Evolutionary conservation across 2,797 vertebrate species (phyloP), one percentile per base, ranked within the genome.

Genomic region (Sparus aurata): DNA sequence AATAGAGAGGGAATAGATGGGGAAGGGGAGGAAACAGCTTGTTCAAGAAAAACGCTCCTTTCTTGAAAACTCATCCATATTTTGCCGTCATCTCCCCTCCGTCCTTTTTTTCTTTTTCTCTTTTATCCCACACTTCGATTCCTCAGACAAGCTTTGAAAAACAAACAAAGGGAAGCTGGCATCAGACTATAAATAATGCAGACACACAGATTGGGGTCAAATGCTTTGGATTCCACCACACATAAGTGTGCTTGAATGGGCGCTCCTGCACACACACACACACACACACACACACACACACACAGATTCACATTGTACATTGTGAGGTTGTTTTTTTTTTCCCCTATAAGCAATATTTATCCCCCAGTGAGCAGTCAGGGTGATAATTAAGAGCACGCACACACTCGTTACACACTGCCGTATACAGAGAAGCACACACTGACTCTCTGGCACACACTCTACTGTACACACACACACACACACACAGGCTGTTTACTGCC

Each of bases 111-210:
- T 46, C 69, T 22, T 50, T 5, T 0, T 23, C 25, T 60, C 23
- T 49, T 25, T 58, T 43, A 38, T 58, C 87, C 25, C 79, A 64
- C 82, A 75, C 63, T 60, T 80, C 41, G 17, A 73, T 69, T 85
- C 60, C 65, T 77, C 65, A 83, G 78, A 87, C 82, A 69, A 77
- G 83, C 82, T 86, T 79, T 84, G 63, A 77, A 87, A 87, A 89
- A 83, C 62, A 91, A 92, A 91, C 83, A 89, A 92, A 86, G 75
- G 79, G 50, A 84, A 83, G 67, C 86, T 88, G 80, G 73, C 75
- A 79, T 82, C 30, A 57, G 81, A 87, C 85, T 87, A 91, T 92
- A 89, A 93, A 93, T 93, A 92, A 91, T 92, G 89, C 90, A 92
- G 54, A 65, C 75, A 78, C 84, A 72, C 83, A 92, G 89, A 93